Base-by-base conservation (phyloP, 2,113 vertebrate species). In the Dipodomys spectabilis region DNA sequence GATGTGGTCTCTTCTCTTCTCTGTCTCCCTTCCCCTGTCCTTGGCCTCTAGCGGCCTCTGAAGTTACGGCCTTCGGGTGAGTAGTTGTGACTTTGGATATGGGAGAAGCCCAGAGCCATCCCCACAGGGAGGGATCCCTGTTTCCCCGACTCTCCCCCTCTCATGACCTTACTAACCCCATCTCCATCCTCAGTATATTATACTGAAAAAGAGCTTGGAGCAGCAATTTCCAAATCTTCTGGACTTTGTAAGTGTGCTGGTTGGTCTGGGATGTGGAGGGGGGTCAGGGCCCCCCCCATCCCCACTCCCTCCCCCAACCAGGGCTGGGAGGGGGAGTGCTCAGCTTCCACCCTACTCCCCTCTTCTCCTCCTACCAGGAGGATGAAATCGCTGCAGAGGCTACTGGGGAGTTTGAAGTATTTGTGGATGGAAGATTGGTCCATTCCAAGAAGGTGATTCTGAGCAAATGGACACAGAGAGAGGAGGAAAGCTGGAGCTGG, bases 381-480 rank as follows among this genome's bases (percentile, higher is more conserved):
- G 94, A 96, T 2, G 84, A 85, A 4, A 67, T 57, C 67, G 77
- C 89, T 6, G 1, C 77, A 30, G 80, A 95, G 80, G 45, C 81
- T 13, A 75, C 91, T 0, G 97, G 96, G 65, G 96, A 96, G 72
- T 97, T 97, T 28, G 97, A 97, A 87, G 97, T 97, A 49, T 96
- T 95, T 75, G 93, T 97, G 72, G 91, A 94, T 0, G 96, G 91
- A 15, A 94, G 79, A 45, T 84, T 96, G 89, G 74, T 97, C 35
- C 97, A 97, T 96, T 97, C 97, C 0, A 97, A 96, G 93, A 96
- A 97, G 97, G 96, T 97, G 95, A 96, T 60, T 85, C 32, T 78
- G 80, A 81, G n/a, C 19, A 11, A 88, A 44, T 5, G 25, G 57
- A 32, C 16, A 45, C 5, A 39, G 39, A 39, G 68, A n/a, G n/a